These are phyloP conservation scores for Scylla paramamosain DNA, from an alignment of 1,140 invertebrate genomes.

Conservation along the genomic window DNA sequence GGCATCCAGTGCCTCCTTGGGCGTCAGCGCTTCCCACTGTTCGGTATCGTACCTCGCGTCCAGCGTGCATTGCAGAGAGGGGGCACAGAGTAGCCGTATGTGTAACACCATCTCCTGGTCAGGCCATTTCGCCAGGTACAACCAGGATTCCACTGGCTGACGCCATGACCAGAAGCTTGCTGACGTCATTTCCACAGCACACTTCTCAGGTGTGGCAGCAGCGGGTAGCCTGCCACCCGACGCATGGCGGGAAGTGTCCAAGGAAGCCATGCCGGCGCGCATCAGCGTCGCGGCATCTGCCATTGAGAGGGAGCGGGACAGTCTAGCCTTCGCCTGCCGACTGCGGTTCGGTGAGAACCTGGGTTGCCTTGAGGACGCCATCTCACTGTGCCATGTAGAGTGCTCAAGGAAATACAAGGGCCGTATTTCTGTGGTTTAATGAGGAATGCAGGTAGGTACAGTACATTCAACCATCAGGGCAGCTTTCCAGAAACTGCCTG, in stretches of 20 bases:
- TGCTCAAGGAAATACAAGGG: background rate
- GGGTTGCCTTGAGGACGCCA: background rate
- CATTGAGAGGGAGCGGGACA: background rate
- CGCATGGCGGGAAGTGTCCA: background rate
- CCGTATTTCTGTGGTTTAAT: background rate
- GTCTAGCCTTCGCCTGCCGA: background rate
- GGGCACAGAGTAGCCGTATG: background rate
- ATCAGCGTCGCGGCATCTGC: no score
- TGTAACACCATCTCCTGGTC: background rate
- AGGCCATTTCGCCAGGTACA: background rate
- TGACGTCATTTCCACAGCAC: background rate
- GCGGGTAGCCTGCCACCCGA: background rate
- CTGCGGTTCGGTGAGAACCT: background rate
- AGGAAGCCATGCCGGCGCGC: no score
- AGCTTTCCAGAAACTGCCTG: background rate
- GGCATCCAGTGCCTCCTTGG: background rate
- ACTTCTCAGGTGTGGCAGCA: background rate
- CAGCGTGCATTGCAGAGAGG: background rate
- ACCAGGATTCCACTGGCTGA: background rate
- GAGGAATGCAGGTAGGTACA: background rate
- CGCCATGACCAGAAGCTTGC: background rate
- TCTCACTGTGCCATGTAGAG: background rate
- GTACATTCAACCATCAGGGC: background rate
- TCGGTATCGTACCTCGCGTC: background rate
- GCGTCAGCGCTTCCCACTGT: slow-evolving; percentile 17